phyloP scores from a whole-genome alignment of 2,888 invertebrate species.

The Drosophila kuntzei region DNA sequence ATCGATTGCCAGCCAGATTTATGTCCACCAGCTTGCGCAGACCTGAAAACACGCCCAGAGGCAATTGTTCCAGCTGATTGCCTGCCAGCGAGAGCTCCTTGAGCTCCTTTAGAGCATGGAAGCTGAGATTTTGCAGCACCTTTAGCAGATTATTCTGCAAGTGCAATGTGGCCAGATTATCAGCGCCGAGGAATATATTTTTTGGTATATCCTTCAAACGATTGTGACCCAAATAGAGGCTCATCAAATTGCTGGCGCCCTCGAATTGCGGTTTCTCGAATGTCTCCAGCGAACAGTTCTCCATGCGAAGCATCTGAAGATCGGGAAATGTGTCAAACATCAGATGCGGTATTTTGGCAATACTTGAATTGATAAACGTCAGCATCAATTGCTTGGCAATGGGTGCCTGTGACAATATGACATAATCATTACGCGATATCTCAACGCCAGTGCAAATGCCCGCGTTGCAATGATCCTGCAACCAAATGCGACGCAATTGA shows the following conservation, averaged over 20 bases:
- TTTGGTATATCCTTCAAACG: constrained; percentile 82
- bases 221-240: constrained; percentile 79
- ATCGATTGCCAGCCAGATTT: constrained; percentile 79
- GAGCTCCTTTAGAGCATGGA: constrained; percentile 82
- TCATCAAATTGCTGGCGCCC: constrained; percentile 84
- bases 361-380: constrained; percentile 83
- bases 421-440: constrained; percentile 83
- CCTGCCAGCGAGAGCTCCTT: constrained; percentile 78
- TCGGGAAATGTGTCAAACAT: constrained; percentile 85
- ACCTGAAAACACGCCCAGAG: constrained; percentile 70
- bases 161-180: constrained; percentile 80
- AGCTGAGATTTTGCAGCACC: constrained; percentile 80
- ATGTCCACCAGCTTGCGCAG: constrained; percentile 79
- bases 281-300: constrained; percentile 83
- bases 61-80: constrained; percentile 76
- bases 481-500: constrained; percentile 83
- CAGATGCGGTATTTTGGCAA: constrained; percentile 83
- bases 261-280: constrained; percentile 84
- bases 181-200: constrained; percentile 84
- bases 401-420: constrained; percentile 82
- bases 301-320: constrained; percentile 83
- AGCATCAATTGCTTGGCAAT: constrained; percentile 79
- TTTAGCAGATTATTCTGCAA: constrained; percentile 76
- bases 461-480: constrained; percentile 83
- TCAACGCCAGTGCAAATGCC: constrained; percentile 80